Conservation (phyloP, 2,888 invertebrate species). For the Chymomyza caudatula region DNA sequence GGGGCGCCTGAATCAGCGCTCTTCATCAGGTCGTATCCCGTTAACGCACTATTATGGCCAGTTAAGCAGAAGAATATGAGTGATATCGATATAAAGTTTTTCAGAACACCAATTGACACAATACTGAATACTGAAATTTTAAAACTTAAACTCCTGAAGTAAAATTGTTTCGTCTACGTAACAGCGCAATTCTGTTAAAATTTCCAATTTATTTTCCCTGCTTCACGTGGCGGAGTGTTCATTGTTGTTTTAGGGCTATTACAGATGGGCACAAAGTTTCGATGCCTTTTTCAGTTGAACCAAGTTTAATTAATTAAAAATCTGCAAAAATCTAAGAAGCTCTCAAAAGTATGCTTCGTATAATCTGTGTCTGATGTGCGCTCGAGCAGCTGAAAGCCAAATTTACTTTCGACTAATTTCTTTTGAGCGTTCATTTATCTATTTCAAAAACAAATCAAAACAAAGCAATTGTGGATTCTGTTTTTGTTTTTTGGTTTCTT, state of each 20-base stretch:
- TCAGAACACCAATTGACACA: too few species aligned
- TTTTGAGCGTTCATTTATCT: background rate
- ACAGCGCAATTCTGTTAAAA: background rate
- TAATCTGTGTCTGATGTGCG: background rate
- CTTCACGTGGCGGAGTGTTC: background rate
- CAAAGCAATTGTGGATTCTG: background rate
- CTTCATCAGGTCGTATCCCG: too few species aligned
- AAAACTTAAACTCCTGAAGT: background rate
- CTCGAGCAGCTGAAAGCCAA: conserved; percentile 3
- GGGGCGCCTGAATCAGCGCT: too few species aligned
- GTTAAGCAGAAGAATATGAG: too few species aligned
- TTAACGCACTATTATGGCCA: too few species aligned
- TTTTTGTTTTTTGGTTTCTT: background rate
- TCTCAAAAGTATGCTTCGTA: background rate
- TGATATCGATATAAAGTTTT: too few species aligned
- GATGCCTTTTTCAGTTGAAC: background rate
- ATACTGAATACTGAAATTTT: background rate
- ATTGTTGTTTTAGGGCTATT: background rate
- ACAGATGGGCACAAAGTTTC: background rate
- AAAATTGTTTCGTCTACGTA: background rate
- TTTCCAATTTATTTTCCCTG: background rate
- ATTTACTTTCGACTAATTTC: background rate
- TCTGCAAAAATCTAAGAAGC: background rate
- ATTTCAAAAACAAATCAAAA: background rate
- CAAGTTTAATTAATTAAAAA: background rate